Base-by-base conservation (phyloP, 1,140 invertebrate species). In the Physella acuta region DNA sequence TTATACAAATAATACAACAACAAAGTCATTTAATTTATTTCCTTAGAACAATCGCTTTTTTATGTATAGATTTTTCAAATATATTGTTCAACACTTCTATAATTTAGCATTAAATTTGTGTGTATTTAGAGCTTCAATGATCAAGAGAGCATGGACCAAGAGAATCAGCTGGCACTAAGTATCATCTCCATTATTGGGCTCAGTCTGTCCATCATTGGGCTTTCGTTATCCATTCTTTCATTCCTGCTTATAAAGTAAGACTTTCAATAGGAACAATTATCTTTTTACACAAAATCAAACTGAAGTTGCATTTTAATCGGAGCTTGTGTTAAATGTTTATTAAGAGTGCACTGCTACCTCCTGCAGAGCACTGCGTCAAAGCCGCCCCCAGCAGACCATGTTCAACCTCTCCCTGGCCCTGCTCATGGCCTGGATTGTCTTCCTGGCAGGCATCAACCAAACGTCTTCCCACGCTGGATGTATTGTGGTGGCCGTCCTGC, bases 171-270 rank as follows among this genome's bases (percentile, higher is more conserved):
- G 14, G 77, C 75, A 24, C 77, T 84, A 3, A 70, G 55, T 28
- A 71, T 81, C 37, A 81, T 84, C 26, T 77, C 78, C n/a, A 78
- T 79, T 37, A 68, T 82, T 36, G 82, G 82, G 37, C 73, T 84
- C n/a, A 71, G 65, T 37, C 52, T 84, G 17, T 84, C 82, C 20
- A 82, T 82, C 11, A 37, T 74, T 14, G 78, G 80, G 1, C 73
- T 82, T 0, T 55, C 71, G 3, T 49, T 81, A 0, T 77, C 78
- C 14, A 75, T 84, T 20, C 8, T 84, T 30, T 77, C 78, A 4
- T 81, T 81, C 66, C 26, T 83, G 11, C 20, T 77, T 20, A 81
- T 82, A 71, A 82, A 75, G 82, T 82, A 71, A 78, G 78, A 33
- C n/a, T n/a, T n/a, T n/a, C n/a, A n/a, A n/a, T n/a, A n/a, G n/a